Percentiles rank a stretch among this genome's conserved stretches.
These are phyloP conservation scores for Gallirallus australis DNA, from an alignment of 2,797 vertebrate species.

Conservation along the genomic window DNA sequence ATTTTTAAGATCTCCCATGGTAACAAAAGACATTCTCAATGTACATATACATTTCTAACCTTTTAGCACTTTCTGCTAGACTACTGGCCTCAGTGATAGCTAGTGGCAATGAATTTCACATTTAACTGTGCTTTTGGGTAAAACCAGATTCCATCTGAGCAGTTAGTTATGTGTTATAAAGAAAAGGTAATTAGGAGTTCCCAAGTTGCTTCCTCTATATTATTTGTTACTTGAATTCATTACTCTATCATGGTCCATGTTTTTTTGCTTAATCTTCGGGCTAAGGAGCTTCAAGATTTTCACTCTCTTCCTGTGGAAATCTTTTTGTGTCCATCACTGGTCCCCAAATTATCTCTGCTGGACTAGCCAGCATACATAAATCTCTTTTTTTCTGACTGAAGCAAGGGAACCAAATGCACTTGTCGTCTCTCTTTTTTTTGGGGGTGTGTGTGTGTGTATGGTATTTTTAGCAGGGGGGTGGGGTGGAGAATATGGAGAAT, in stretches of 20 bases:
- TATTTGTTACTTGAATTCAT: background rate
- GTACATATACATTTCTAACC: background rate
- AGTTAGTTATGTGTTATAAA: background rate
- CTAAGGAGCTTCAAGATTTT: conserved; percentile 13
- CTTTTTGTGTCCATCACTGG: background rate
- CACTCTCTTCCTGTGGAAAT: background rate
- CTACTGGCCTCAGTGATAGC: background rate
- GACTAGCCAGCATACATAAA: background rate
- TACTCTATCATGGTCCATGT: background rate
- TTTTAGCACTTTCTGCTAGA: background rate
- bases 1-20: background rate
- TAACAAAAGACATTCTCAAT: background rate
- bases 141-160: background rate
- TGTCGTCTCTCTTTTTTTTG: background rate
- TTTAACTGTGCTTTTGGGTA: conserved; percentile 21
- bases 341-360: background rate
- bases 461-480: background rate
- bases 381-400: background rate
- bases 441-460: too few relatives aligned
- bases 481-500: background rate
- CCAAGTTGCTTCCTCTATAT: background rate
- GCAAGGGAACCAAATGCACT: background rate
- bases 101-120: background rate
- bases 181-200: conserved; percentile 13
- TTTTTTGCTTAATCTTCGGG: background rate